These are phyloP conservation scores for Heliconius sara DNA, from an alignment of 2,888 invertebrate genomes.

Conservation along the genomic window DNA sequence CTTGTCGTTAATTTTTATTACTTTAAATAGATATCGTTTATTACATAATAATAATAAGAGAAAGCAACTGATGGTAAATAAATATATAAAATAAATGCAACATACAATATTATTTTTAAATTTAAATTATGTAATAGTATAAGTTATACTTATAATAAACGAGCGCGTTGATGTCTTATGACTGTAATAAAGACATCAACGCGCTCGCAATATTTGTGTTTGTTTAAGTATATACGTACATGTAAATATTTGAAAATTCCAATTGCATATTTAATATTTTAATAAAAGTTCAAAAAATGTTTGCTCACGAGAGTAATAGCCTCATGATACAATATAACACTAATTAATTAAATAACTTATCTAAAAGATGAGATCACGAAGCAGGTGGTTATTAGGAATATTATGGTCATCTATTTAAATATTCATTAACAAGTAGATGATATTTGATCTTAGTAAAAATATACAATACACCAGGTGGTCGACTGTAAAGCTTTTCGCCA, in stretches of 20 bases:
- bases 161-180: slow-evolving; percentile 22
- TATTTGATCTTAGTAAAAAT: slow-evolving; percentile 14
- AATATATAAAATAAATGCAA: background rate
- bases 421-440: background rate
- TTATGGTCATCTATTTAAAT: background rate
- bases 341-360: background rate
- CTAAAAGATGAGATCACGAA: slow-evolving; percentile 7
- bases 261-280: background rate
- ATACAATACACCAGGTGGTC: background rate
- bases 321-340: background rate
- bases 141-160: background rate
- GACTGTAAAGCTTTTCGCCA: background rate
- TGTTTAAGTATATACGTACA: background rate
- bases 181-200: slow-evolving; percentile 62
- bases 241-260: too few species aligned
- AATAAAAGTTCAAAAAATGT: background rate
- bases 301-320: background rate
- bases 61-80: background rate
- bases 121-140: background rate
- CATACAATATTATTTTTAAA: too few species aligned
- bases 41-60: background rate
- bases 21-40: background rate
- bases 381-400: background rate
- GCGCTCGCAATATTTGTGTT: slow-evolving; percentile 47
- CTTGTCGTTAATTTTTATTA: background rate